Evolutionary conservation across 2,797 vertebrate species (phyloP), one percentile per base, ranked within the genome.

Genomic region (Thripadectes ignobilis): DNA sequence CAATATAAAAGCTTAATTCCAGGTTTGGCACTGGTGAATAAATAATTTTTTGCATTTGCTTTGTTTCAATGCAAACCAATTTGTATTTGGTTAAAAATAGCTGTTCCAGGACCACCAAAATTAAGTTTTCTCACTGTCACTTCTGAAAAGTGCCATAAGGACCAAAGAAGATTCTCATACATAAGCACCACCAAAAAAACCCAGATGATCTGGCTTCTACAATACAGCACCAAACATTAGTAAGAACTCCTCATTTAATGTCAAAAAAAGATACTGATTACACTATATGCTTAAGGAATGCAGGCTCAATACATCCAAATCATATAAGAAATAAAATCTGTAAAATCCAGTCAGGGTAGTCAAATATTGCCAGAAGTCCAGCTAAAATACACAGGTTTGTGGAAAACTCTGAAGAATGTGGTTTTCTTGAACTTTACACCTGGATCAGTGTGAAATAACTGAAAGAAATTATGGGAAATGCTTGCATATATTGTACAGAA

Each of bases 171-270:
- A 16, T 32, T 26, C 4, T 74, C 12, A 14, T 4, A 69, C 10
- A 15, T 34, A 46, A 58, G 4, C 61, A 21, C 18, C 36, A 71
- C 9, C 26, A 45, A 57, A 10, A 46, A 67, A 34, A 32, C 21
- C 3, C 3, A 38, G 4, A 7, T 2, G 1, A 1, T 6, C 21
- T 34, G 22, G 4, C 4, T 73, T 77, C 4, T 27, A 61, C 6
- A 32, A 36, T 4, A 5, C 5, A 7, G 24, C 10, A 36, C 46
- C 10, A 52, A 74, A n/a, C 5, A n/a, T 81, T 61, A 49, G 6
- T 32, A 77, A 78, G 6, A 24, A 14, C 5, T 32, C 20, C 13
- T 32, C n/a, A 51, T 29, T 34, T 27, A 61, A 3, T 0, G 0
- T 5, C 10, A 29, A 59, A 83, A 83, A 77, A 49, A 29, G 2